phyloP scores from a whole-genome alignment of 1,140 invertebrate genomes.

The Cydia pomonella region DNA sequence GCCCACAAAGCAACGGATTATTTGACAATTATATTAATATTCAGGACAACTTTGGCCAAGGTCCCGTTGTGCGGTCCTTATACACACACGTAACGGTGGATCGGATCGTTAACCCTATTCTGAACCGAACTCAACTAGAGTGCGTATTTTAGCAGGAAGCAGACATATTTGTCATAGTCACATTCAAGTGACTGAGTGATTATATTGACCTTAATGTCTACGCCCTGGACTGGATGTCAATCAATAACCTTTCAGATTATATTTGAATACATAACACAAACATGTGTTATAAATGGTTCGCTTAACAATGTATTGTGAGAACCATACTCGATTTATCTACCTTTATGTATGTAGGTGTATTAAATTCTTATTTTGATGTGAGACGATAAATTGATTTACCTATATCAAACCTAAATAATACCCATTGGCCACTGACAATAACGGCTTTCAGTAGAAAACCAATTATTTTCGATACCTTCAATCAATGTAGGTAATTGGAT shows the following conservation, averaged over 20 bases:
- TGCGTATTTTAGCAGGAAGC: slow-evolving; percentile 29
- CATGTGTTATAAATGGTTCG: too few relatives aligned
- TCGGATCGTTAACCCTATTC: slow-evolving; percentile 44
- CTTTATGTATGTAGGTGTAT: too few relatives aligned
- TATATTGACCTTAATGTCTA: slow-evolving; percentile 21
- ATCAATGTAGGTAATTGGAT: not conserved
- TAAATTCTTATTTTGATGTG: too few relatives aligned
- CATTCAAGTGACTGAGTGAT: slow-evolving; percentile 29
- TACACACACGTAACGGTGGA: slow-evolving; percentile 50
- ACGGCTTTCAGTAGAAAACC: not conserved
- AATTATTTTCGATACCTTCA: not conserved
- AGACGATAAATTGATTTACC: not conserved
- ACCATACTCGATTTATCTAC: too few relatives aligned
- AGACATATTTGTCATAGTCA: slow-evolving; percentile 33
- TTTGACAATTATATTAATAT: slow-evolving; percentile 63
- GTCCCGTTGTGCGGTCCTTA: slow-evolving; percentile 59
- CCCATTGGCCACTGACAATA: not conserved
- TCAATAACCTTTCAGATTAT: not conserved
- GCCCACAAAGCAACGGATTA: slow-evolving; percentile 43
- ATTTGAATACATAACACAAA: too few relatives aligned
- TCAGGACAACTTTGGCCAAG: slow-evolving; percentile 55
- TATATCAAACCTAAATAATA: not conserved
- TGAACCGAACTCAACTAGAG: slow-evolving; percentile 21
- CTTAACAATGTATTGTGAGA: too few relatives aligned
- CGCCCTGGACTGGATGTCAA: not conserved